phyloP scores from a whole-genome alignment of 2,888 invertebrate species.

The Dexiosoma caninum region DNA sequence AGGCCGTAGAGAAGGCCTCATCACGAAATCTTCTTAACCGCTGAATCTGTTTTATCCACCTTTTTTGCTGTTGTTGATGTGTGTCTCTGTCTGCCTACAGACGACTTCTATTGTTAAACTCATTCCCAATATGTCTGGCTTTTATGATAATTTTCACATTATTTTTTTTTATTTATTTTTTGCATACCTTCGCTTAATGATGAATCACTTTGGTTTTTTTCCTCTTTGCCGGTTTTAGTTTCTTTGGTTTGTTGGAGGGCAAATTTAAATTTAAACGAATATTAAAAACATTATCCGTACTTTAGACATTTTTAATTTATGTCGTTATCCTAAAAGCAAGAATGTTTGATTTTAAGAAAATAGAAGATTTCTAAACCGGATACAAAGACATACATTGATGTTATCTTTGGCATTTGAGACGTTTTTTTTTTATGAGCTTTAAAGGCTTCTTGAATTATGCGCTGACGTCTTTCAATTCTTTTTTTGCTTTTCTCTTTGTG shows the following conservation, averaged over 20 bases:
- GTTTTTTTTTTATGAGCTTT: neutral
- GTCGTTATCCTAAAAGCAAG: neutral
- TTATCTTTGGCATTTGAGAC: neutral
- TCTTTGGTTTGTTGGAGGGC: constrained; percentile 19
- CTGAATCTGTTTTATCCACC: neutral
- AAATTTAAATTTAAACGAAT: constrained; percentile 42
- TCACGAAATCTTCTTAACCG: neutral
- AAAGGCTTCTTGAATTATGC: neutral
- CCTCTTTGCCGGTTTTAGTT: neutral
- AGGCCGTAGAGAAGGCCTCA: neutral
- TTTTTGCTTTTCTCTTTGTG: too few relatives aligned
- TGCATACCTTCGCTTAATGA: constrained; percentile 37
- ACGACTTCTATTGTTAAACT: constrained; percentile 52
- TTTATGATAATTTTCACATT: constrained; percentile 56
- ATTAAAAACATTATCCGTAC: constrained; percentile 26
- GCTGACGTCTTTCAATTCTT: too few relatives aligned
- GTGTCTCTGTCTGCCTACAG: constrained; percentile 18
- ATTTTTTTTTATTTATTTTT: constrained; percentile 4
- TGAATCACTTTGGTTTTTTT: constrained; percentile 41
- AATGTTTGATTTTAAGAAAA: too few relatives aligned
- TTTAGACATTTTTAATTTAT: neutral
- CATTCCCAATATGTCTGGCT: constrained; percentile 53
- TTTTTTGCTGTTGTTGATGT: neutral
- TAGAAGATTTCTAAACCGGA: neutral
- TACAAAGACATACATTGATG: neutral